phyloP scores from a whole-genome alignment of 2,113 vertebrate genomes.

The Acrocephalus arundinaceus region DNA sequence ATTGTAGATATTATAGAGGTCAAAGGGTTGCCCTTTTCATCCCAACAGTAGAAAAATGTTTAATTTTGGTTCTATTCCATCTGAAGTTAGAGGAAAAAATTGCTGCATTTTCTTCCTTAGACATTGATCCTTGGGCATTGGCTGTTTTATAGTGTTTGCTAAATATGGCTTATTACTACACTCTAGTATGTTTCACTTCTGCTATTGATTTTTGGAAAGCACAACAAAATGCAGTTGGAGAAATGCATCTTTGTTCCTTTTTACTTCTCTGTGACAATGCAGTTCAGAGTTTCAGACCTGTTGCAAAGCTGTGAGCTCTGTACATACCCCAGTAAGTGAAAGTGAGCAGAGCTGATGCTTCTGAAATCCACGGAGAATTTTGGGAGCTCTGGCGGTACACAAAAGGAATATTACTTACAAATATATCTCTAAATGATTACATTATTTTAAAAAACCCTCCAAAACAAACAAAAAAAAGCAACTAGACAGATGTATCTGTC shows the following conservation, averaged over 20 bases:
- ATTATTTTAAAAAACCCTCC: too few relatives aligned
- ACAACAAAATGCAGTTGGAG: neutral
- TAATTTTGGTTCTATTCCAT: neutral
- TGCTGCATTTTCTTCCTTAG: accelerated
- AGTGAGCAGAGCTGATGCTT: neutral
- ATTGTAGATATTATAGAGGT: neutral
- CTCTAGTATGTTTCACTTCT: neutral
- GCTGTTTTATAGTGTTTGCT: neutral
- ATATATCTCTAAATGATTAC: neutral
- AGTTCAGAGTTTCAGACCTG: neutral
- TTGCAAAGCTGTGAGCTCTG: neutral
- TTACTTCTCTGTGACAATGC: accelerated
- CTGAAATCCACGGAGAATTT: neutral
- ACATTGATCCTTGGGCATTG: neutral
- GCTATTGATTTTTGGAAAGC: neutral
- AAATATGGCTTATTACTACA: neutral
- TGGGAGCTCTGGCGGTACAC: neutral
- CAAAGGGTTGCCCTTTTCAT: neutral
- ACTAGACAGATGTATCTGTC: neutral
- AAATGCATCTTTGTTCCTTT: neutral
- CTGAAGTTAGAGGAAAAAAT: neutral
- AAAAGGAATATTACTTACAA: neutral
- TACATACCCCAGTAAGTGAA: neutral
- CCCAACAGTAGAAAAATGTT: neutral
- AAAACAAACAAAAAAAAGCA: neutral